These are phyloP conservation scores for Pheosia tremula DNA, from an alignment of 2,888 invertebrate genomes.

Conservation along the genomic window DNA sequence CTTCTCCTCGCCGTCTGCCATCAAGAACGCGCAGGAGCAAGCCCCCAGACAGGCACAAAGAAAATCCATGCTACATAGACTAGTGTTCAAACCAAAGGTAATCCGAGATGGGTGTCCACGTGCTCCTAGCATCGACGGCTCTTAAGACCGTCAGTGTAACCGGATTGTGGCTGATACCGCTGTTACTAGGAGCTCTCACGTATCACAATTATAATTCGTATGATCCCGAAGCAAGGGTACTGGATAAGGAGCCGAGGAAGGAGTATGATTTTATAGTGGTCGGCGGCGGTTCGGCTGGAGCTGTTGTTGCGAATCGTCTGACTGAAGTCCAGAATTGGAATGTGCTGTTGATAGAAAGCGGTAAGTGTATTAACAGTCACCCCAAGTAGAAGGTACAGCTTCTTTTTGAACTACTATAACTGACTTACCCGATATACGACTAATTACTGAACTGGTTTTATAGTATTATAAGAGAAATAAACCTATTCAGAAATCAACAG, in stretches of 20 bases:
- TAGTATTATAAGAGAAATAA: no score
- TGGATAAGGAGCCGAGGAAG: constrained; percentile 87
- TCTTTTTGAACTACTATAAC: no score
- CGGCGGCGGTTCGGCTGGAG: constrained; percentile 95
- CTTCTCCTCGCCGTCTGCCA: constrained; percentile 53
- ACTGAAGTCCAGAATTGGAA: constrained; percentile 91
- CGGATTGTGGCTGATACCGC: constrained; percentile 93
- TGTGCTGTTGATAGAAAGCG: constrained; percentile 91
- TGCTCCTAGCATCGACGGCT: constrained; percentile 90
- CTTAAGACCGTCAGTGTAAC: constrained; percentile 91
- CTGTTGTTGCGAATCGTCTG: constrained; percentile 93
- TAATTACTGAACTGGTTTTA: no score
- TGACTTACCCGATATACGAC: not conserved
- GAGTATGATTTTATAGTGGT: constrained; percentile 94
- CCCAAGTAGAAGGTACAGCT: not conserved
- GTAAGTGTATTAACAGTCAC: constrained; percentile 46
- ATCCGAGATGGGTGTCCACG: constrained; percentile 88
- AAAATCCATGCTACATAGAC: constrained; percentile 34
- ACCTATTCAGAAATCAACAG: no score
- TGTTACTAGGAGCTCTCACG: constrained; percentile 91
- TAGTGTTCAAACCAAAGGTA: constrained; percentile 58
- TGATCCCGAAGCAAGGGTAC: constrained; percentile 91
- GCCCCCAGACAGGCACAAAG: constrained; percentile 69
- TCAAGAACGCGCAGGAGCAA: constrained; percentile 67
- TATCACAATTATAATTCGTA: constrained; percentile 91